These are phyloP conservation scores for Leistus spinibarbis DNA, from an alignment of 2,888 invertebrate genomes.

Conservation along the genomic window DNA sequence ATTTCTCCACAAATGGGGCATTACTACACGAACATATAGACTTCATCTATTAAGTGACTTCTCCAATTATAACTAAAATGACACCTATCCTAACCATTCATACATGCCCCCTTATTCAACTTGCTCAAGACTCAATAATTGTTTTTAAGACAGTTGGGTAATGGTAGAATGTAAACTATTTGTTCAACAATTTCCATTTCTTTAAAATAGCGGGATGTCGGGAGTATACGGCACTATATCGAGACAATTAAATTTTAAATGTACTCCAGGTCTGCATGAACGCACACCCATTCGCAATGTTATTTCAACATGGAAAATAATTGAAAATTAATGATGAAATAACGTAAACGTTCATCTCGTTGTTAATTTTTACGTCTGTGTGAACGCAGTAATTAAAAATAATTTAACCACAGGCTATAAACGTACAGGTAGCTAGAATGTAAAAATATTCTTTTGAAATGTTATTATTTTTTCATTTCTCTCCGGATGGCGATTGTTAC, in stretches of 20 bases:
- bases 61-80: no score
- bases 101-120: no score
- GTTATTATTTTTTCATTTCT: neutral
- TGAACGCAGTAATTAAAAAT: constrained; percentile 34
- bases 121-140: no score
- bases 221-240: constrained; percentile 3
- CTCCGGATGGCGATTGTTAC: neutral
- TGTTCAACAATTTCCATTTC: neutral
- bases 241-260: constrained; percentile 36
- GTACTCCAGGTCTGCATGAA: neutral
- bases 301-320: constrained; percentile 33
- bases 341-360: constrained; percentile 10
- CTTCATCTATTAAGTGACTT: no score
- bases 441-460: neutral
- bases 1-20: neutral
- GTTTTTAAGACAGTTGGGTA: no score
- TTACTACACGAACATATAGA: no score
- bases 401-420: constrained; percentile 10
- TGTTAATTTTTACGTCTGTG: constrained; percentile 35
- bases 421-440: neutral
- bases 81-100: no score
- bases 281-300: constrained; percentile 5
- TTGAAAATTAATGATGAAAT: constrained; percentile 38
- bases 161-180: neutral
- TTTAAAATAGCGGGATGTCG: neutral